Percentiles rank a stretch among this genome's conserved stretches.
Evolutionary conservation across 1,140 invertebrate species (phyloP).

Genomic region (Drosophila paulistorum): DNA sequence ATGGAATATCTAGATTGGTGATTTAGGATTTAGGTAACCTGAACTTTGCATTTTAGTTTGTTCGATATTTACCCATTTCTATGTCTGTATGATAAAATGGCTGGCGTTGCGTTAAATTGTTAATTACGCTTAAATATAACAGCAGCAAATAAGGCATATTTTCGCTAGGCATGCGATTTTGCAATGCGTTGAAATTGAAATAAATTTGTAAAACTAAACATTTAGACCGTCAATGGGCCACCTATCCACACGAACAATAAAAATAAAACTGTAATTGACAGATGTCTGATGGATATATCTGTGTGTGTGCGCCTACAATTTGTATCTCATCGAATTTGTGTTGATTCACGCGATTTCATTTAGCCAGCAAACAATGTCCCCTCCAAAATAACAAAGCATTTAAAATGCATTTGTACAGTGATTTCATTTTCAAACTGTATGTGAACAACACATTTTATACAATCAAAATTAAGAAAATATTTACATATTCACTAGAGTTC

Average conservation of each 20-base stretch:
- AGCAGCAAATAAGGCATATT: constrained; percentile 35
- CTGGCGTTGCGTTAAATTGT: constrained; percentile 66
- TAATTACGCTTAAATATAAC: constrained; percentile 67
- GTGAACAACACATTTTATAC: constrained; percentile 43
- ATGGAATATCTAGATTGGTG: no score
- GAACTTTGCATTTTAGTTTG: constrained; percentile 14
- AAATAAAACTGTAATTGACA: constrained; percentile 70
- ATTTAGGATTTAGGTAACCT: background rate
- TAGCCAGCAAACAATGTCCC: constrained; percentile 60
- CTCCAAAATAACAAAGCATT: constrained; percentile 16
- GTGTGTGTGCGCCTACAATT: constrained; percentile 43
- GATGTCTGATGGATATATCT: constrained; percentile 30
- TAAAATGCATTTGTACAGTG: constrained; percentile 43
- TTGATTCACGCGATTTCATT: constrained; percentile 66
- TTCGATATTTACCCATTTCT: constrained; percentile 2
- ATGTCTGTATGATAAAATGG: constrained; percentile 50
- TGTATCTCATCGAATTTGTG: constrained; percentile 59
- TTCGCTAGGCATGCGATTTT: constrained; percentile 37
- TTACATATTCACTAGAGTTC: constrained; percentile 23
- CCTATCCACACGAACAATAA: constrained; percentile 24
- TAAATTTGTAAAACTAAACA: constrained; percentile 57
- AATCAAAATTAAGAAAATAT: constrained; percentile 47
- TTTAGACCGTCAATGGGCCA: constrained; percentile 55
- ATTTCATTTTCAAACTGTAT: constrained; percentile 49
- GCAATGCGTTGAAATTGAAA: constrained; percentile 71